Evolutionary conservation across 1,140 invertebrate genomes (phyloP).

Genomic region (Lineus longissimus): DNA sequence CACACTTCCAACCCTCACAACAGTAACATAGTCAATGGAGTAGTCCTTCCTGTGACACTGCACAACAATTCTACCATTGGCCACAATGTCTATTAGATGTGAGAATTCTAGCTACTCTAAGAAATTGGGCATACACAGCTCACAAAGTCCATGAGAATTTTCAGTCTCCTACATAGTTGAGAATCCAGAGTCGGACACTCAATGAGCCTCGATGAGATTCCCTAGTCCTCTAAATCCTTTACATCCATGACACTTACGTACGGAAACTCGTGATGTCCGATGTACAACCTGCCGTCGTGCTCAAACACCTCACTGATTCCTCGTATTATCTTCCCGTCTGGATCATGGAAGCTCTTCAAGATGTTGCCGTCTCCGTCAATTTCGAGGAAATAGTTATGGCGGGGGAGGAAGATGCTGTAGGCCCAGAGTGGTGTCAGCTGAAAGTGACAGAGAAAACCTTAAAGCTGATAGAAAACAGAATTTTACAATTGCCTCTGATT

Average conservation of each 20-base stretch:
- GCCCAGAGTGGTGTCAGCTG: constrained; percentile 54
- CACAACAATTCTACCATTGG: no score
- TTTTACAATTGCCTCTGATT: no score
- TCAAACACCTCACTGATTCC: constrained; percentile 49
- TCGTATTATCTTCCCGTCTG: constrained; percentile 32
- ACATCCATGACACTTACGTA: not conserved
- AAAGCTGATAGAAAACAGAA: not conserved
- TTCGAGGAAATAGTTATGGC: constrained; percentile 52
- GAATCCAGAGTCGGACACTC: no score
- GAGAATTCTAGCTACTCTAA: no score
- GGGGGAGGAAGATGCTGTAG: constrained; percentile 62
- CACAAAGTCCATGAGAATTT: no score
- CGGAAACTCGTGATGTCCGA: constrained; percentile 55
- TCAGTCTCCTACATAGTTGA: no score
- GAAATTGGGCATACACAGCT: no score
- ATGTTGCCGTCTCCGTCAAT: constrained; percentile 40
- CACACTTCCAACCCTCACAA: no score
- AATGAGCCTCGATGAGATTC: no score
- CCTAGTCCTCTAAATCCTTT: not conserved
- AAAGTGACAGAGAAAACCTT: constrained; percentile 54
- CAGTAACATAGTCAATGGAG: no score
- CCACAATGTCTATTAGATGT: no score
- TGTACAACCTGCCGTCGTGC: constrained; percentile 54
- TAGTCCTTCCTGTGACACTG: no score
- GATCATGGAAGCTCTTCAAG: constrained; percentile 45